phyloP scores from a whole-genome alignment of 2,888 invertebrate genomes.

The Orchestes rusci region DNA sequence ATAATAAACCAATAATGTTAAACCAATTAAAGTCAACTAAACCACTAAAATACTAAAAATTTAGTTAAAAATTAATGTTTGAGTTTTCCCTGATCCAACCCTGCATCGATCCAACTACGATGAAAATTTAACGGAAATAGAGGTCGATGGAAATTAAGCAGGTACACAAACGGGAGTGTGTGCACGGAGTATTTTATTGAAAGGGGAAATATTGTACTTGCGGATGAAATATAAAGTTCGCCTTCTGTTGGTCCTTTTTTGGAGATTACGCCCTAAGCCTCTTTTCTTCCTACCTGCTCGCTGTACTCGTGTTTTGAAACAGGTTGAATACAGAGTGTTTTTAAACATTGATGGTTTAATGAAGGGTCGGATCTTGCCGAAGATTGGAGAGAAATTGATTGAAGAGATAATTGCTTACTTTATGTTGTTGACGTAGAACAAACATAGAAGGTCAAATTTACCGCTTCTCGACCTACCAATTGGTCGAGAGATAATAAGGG shows the following conservation, averaged over 20 bases:
- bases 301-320: too few relatives aligned
- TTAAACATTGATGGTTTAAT: too few relatives aligned
- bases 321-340: too few relatives aligned
- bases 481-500: too few relatives aligned
- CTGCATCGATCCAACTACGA: slow-evolving; percentile 11
- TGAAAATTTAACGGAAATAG: slow-evolving; percentile 26
- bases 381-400: too few relatives aligned
- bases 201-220: slow-evolving; percentile 25
- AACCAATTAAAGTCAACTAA: too few relatives aligned
- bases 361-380: too few relatives aligned
- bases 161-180: slow-evolving; percentile 25
- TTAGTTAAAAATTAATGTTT: neutral
- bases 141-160: slow-evolving; percentile 26
- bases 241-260: slow-evolving; percentile 6
- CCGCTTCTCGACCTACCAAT: too few relatives aligned
- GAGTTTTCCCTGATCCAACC: neutral
- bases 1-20: too few relatives aligned
- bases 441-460: too few relatives aligned
- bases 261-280: slow-evolving; percentile 5
- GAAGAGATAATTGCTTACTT: too few relatives aligned
- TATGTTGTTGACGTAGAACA: too few relatives aligned
- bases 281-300: neutral
- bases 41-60: neutral
- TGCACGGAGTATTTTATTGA: slow-evolving; percentile 23
- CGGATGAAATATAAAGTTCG: slow-evolving; percentile 19